Evolutionary conservation across 1,140 invertebrate species (phyloP).

Genomic region (Cecropterus lyciades): DNA sequence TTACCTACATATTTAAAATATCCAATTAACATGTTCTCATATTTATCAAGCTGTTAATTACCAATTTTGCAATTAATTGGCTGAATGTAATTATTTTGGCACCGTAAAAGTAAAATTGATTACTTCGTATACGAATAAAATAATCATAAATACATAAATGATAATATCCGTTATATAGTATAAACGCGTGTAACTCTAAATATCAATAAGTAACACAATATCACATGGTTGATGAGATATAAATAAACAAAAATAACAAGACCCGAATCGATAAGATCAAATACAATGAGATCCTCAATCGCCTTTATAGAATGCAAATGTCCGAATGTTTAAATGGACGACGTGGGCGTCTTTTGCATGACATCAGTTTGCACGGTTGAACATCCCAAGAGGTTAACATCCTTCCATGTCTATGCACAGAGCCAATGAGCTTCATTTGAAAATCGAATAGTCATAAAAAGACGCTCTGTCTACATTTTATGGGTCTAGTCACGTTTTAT

Average conservation of each 20-base stretch:
- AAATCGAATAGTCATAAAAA: constrained; percentile 57
- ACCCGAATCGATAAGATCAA: neutral
- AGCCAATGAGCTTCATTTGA: constrained; percentile 57
- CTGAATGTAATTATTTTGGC: neutral
- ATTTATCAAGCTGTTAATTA: neutral
- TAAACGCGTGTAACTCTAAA: neutral
- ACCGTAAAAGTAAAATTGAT: neutral
- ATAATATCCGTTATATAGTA: neutral
- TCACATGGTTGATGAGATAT: neutral
- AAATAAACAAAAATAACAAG: neutral
- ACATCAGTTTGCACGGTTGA: constrained; percentile 68
- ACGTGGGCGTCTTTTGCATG: constrained; percentile 56
- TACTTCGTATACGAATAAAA: neutral
- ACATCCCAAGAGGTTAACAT: constrained; percentile 66
- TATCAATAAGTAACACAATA: neutral
- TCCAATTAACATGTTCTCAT: neutral
- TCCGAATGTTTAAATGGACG: constrained; percentile 34
- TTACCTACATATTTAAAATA: neutral
- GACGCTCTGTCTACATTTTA: constrained; percentile 11
- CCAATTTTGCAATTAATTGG: neutral
- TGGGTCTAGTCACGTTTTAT: constrained; percentile 23
- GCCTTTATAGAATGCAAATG: constrained; percentile 37
- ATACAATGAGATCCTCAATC: constrained; percentile 10
- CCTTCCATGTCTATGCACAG: constrained; percentile 53
- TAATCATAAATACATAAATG: neutral